Percentiles rank a stretch among this genome's conserved stretches.
These are phyloP conservation scores for Centropristis striata DNA, from an alignment of 2,113 vertebrate species.

Conservation along the genomic window DNA sequence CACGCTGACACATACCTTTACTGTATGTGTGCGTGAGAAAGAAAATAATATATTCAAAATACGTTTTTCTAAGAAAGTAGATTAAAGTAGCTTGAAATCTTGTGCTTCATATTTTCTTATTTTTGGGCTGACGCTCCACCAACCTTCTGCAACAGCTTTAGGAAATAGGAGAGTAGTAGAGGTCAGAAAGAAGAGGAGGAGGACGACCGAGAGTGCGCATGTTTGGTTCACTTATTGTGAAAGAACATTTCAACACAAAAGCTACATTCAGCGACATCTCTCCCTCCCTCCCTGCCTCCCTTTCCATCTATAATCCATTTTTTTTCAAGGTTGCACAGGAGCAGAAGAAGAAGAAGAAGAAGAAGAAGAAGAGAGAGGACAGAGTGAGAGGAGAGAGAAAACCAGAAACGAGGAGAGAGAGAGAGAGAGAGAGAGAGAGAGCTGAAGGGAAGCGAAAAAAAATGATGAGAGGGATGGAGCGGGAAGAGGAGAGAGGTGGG, in stretches of 20 bases:
- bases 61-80: background rate
- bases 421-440: background rate
- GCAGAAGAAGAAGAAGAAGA: conserved; percentile 7
- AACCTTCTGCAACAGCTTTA: background rate
- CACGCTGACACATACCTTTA: background rate
- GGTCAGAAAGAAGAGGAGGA: background rate
- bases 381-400: background rate
- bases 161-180: background rate
- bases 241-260: conserved; percentile 33
- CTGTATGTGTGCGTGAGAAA: background rate
- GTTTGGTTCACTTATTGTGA: conserved; percentile 16
- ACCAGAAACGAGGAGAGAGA: no score
- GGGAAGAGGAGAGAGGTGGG: conserved; percentile 22
- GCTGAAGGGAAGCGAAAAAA: conserved; percentile 33
- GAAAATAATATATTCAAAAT: background rate
- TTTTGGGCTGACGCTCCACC: background rate
- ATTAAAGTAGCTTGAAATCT: background rate
- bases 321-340: conserved; percentile 58
- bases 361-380: conserved; percentile 12
- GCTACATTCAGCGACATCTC: background rate
- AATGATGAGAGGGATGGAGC: conserved; percentile 9
- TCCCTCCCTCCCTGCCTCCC: background rate
- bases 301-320: conserved; percentile 50
- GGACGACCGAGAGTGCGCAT: background rate
- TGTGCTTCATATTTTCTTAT: background rate